Evolutionary conservation across 92 coral and sea anemone genomes (phyloP).

Genomic region (Metridium senile): DNA sequence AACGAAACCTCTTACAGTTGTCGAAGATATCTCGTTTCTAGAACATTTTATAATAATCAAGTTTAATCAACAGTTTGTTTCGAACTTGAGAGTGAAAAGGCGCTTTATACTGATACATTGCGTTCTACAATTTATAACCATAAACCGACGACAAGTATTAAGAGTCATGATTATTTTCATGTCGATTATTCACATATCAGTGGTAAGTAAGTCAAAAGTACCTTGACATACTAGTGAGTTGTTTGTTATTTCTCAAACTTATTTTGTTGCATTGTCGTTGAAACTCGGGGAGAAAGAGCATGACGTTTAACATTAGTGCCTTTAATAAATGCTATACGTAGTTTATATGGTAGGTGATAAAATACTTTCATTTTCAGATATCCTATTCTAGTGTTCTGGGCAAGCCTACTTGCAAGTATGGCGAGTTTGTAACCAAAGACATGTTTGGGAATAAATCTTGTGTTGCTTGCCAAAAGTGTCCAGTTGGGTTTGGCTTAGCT

Average conservation of each 20-base stretch:
- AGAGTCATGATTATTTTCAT: not conserved
- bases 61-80: not conserved
- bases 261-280: not conserved
- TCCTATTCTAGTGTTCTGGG: not conserved
- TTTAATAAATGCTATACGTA: not conserved
- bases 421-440: constrained; percentile 34
- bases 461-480: constrained; percentile 36
- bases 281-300: not conserved
- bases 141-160: not conserved
- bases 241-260: not conserved
- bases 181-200: not conserved
- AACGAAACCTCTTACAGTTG: not conserved
- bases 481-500: constrained; percentile 43
- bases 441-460: constrained; percentile 36
- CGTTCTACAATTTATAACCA: not conserved
- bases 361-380: not conserved
- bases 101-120: not conserved
- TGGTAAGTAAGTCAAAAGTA: not conserved
- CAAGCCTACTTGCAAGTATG: constrained; percentile 14
- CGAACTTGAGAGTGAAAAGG: not conserved
- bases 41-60: too few relatives aligned
- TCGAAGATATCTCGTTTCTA: not conserved
- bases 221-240: not conserved
- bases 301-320: not conserved
- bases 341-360: not conserved